These are phyloP conservation scores for Drosophila nasuta DNA, from an alignment of 1,140 invertebrate genomes.

Conservation along the genomic window DNA sequence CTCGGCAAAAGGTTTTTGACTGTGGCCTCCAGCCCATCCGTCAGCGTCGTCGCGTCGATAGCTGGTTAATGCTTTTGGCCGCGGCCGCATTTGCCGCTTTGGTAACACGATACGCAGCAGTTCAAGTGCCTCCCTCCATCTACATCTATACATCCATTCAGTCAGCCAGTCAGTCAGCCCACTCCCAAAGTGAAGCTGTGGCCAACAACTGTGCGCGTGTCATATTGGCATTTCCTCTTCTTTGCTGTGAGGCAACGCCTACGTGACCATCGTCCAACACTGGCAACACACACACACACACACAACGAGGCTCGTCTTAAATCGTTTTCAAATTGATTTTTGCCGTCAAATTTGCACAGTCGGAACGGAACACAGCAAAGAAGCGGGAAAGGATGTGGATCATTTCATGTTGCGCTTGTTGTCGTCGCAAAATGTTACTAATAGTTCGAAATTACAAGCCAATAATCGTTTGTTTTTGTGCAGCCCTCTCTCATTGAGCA, in stretches of 20 bases:
- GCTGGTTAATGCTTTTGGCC: constrained; percentile 70
- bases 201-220: constrained; percentile 63
- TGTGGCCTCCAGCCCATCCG: constrained; percentile 55
- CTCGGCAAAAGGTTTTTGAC: not conserved
- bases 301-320: constrained; percentile 49
- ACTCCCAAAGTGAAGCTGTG: constrained; percentile 12
- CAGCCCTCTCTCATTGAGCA: constrained; percentile 24
- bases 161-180: constrained; percentile 7
- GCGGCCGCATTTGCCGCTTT: constrained; percentile 40
- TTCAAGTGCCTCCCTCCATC: constrained; percentile 4
- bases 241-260: constrained; percentile 63
- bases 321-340: constrained; percentile 83
- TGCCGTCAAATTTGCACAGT: constrained; percentile 80
- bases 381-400: constrained; percentile 32
- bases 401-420: constrained; percentile 64
- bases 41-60: constrained; percentile 76
- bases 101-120: constrained; percentile 56
- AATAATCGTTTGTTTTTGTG: constrained; percentile 71
- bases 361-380: constrained; percentile 21
- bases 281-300: too few species aligned
- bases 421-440: constrained; percentile 80
- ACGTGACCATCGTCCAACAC: constrained; percentile 35
- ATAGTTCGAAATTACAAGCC: constrained; percentile 80
- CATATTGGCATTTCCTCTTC: constrained; percentile 82
- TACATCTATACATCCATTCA: not conserved